Evolutionary conservation across 2,113 vertebrate species (phyloP).

Genomic region (Carassius gibelio): DNA sequence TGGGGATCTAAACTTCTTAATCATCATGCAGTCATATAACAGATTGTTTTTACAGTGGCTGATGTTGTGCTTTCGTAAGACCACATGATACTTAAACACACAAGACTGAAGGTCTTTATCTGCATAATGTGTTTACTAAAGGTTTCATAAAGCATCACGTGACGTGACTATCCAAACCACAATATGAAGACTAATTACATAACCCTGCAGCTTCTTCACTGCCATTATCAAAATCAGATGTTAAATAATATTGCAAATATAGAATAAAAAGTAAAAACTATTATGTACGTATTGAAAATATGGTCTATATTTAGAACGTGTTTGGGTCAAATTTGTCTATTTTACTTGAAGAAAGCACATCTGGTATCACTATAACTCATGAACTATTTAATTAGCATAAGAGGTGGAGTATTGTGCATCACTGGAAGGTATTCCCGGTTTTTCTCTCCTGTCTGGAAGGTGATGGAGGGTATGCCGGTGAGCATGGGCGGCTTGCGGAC

Average conservation of each 20-base stretch:
- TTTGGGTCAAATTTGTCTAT: neutral
- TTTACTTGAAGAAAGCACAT: neutral
- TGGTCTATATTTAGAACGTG: neutral
- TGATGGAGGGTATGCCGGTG: conserved; percentile 74
- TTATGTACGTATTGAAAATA: no score
- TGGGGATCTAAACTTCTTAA: neutral
- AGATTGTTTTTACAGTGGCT: neutral
- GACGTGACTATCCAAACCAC: conserved; percentile 4
- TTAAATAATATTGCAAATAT: neutral
- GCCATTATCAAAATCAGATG: neutral
- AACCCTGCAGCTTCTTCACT: neutral
- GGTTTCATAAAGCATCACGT: neutral
- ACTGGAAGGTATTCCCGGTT: neutral
- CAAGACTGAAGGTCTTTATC: neutral
- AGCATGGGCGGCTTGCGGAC: neutral
- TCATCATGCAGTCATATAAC: neutral
- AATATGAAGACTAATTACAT: neutral
- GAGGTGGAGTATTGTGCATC: neutral
- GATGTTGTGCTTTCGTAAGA: conserved; percentile 11
- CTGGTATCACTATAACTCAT: neutral
- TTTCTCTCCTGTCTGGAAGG: conserved; percentile 1
- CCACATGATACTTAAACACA: conserved; percentile 19
- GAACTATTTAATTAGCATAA: no score
- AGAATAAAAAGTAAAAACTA: neutral
- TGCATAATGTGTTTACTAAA: conserved; percentile 20